Evolutionary conservation across 2,113 vertebrate species (phyloP).

Genomic region (Prolemur simus): DNA sequence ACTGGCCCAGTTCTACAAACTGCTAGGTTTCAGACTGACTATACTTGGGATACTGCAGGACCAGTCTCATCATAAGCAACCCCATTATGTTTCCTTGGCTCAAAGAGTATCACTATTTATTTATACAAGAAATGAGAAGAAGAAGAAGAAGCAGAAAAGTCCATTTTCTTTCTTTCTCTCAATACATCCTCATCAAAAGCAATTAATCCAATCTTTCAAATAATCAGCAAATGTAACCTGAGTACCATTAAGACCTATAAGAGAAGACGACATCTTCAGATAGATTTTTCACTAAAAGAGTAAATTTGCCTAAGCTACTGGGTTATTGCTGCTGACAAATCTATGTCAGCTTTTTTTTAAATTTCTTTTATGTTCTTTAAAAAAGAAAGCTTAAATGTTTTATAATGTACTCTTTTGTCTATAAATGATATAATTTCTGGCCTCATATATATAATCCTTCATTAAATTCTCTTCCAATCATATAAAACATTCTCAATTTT

Average conservation of each 20-base stretch:
- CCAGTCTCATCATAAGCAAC: background rate
- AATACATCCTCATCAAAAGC: background rate
- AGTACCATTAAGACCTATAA: background rate
- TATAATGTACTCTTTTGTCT: background rate
- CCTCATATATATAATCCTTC: background rate
- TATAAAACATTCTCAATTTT: background rate
- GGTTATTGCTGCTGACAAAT: background rate
- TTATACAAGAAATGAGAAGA: background rate
- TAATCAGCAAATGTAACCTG: background rate
- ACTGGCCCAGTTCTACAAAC: background rate
- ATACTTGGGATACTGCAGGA: background rate
- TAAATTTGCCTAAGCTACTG: background rate
- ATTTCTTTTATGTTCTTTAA: background rate
- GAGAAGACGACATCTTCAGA: background rate
- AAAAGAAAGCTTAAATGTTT: background rate
- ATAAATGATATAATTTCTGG: background rate
- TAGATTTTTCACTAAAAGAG: background rate
- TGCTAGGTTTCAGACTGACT: background rate
- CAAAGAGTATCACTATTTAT: background rate
- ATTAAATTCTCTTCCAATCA: background rate
- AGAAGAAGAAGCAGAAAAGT: background rate
- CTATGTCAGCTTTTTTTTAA: background rate
- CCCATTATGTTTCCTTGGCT: background rate
- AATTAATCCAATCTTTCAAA: background rate
- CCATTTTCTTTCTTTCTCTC: background rate